Evolutionary conservation across 2,113 vertebrate genomes (phyloP), one percentile per base, ranked within the genome.

Genomic region (Phainopepla nitens): DNA sequence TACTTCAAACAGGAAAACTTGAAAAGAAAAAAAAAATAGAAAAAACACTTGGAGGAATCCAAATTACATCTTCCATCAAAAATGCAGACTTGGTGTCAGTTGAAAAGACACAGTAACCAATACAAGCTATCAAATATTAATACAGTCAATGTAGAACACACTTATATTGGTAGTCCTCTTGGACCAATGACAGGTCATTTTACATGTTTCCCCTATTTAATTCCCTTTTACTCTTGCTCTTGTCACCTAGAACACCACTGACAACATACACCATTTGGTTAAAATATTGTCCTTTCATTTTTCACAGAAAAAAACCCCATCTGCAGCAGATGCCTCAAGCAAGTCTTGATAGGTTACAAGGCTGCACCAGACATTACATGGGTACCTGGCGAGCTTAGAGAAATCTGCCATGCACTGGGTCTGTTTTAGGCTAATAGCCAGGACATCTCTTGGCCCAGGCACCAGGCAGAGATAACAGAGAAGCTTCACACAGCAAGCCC

Each of bases 401-500:
- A 36, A 91, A 58, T 42, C 51, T 93, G 82, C 79, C 76, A 31
- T 75, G 84, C 31, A 10, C 78, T 64, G 78, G 50, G n/a, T 42
- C 70, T 81, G 45, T 42, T 88, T 73, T 18, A 83, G 90, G 86
- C 87, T n/a, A 73, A 87, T 83, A 77, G 85, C 91, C 94, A 96
- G 66, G 79, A 91, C 16, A 58, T 60, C 11, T 89, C 50, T 44
- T 60, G 76, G 92, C 49, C 84, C 75, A 69, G n/a, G 73, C 64
- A 31, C n/a, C 70, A 89, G 66, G 61, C 81, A 95, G 71, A 85
- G 82, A 82, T 69, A 89, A 90, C 80, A 93, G 17, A 80, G 76
- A 51, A 82, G 7, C 61, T 87, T 69, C 57, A 44, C n/a, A 72
- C 41, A 88, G 45, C 69, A 88, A 92, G 71, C 36, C 33, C 80